These are phyloP conservation scores for Ormia ochracea DNA, from an alignment of 2,888 invertebrate genomes.

Conservation along the genomic window DNA sequence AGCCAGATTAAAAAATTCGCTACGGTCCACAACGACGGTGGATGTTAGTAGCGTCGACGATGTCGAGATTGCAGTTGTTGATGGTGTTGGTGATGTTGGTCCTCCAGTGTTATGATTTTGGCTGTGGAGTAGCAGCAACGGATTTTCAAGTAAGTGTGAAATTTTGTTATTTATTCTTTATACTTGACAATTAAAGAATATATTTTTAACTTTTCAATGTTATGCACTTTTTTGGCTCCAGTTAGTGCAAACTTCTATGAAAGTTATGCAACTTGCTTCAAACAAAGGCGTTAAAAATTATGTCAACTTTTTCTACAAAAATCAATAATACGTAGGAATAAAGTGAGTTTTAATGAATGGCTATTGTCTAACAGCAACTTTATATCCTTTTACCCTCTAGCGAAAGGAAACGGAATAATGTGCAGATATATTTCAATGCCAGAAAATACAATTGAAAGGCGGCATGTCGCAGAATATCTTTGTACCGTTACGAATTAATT, in stretches of 20 bases:
- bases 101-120: constrained; percentile 68
- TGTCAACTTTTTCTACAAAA: constrained; percentile 47
- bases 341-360: background rate
- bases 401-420: constrained; percentile 45
- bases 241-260: background rate
- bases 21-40: constrained; percentile 69
- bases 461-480: no score
- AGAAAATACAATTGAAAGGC: no score
- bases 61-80: constrained; percentile 50
- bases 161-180: constrained; percentile 69
- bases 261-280: background rate
- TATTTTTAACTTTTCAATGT: background rate
- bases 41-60: constrained; percentile 60
- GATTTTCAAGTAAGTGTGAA: constrained; percentile 74
- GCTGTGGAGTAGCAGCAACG: constrained; percentile 66
- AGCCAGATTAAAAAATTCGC: constrained; percentile 76
- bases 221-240: background rate
- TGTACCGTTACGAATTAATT: no score
- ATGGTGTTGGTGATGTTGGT: constrained; percentile 59
- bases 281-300: constrained; percentile 33
- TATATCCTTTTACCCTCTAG: background rate
- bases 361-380: constrained; percentile 20
- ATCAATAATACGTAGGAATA: constrained; percentile 38
- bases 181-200: constrained; percentile 24
- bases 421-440: no score